Evolutionary conservation across 2,888 invertebrate species (phyloP).

Genomic region (Colletes collaris): DNA sequence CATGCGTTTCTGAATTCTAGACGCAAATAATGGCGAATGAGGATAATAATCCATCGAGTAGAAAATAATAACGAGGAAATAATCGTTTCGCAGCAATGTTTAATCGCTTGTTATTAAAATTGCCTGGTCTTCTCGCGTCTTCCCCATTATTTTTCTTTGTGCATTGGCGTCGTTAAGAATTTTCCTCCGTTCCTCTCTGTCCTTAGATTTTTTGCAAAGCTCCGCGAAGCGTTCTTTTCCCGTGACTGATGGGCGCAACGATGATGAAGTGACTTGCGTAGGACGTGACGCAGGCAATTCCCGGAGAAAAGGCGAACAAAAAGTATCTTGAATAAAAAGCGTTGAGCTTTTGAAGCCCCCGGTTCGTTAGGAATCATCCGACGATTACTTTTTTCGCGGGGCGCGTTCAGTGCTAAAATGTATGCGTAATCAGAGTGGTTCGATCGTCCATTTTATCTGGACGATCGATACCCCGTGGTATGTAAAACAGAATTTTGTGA

Average conservation of each 20-base stretch:
- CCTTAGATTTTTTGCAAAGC: slow-evolving; percentile 50
- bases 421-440: slow-evolving; percentile 21
- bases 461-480: neutral
- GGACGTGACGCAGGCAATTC: slow-evolving; percentile 48
- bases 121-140: slow-evolving; percentile 1
- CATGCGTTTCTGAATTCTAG: too few species aligned
- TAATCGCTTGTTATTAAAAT: slow-evolving; percentile 27
- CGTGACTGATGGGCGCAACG: slow-evolving; percentile 64
- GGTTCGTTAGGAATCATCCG: slow-evolving; percentile 23
- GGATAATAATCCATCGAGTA: slow-evolving; percentile 21
- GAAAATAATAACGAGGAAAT: neutral
- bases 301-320: slow-evolving; percentile 8
- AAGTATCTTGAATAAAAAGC: slow-evolving; percentile 41
- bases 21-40: too few species aligned
- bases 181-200: neutral
- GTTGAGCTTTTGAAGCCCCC: slow-evolving; percentile 39
- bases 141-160: neutral
- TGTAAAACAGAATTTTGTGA: too few species aligned
- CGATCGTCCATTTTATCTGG: neutral
- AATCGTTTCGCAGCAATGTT: slow-evolving; percentile 11
- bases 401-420: slow-evolving; percentile 13
- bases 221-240: slow-evolving; percentile 49
- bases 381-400: slow-evolving; percentile 26
- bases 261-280: slow-evolving; percentile 71
- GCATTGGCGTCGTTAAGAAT: neutral